Conservation (phyloP, 2,113 vertebrate species). For the Ovis canadensis region DNA sequence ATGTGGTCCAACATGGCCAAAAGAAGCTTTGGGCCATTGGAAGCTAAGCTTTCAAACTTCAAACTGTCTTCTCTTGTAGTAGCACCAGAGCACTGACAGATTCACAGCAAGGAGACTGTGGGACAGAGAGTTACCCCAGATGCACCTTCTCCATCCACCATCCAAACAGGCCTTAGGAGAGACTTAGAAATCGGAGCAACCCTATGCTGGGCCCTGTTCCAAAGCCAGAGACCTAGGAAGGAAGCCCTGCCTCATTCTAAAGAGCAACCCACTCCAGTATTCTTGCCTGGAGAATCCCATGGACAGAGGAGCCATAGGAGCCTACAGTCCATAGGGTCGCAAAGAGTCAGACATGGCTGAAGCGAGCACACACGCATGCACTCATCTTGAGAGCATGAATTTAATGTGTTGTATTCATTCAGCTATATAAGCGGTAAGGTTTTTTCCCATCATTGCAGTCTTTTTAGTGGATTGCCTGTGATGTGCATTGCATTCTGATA, state of each 20-base stretch:
- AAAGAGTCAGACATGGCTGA: neutral
- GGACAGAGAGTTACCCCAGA: neutral
- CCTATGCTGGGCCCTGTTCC: neutral
- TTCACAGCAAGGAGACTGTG: neutral
- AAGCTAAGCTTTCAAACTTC: neutral
- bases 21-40: neutral
- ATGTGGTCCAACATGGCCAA: neutral
- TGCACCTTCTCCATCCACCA: neutral
- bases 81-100: neutral
- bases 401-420: neutral
- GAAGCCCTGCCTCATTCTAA: neutral
- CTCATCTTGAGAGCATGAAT: neutral
- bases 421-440: neutral
- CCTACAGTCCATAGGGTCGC: neutral
- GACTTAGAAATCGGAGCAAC: neutral
- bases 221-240: neutral
- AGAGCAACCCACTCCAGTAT: neutral
- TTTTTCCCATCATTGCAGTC: neutral
- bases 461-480: neutral
- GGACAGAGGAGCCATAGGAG: neutral
- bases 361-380: accelerated
- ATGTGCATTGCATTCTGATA: neutral
- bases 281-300: neutral
- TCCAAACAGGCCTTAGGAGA: neutral
- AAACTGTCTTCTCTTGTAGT: neutral